Conservation (phyloP, 2,113 vertebrate genomes). For the Heloderma charlesbogerti region DNA sequence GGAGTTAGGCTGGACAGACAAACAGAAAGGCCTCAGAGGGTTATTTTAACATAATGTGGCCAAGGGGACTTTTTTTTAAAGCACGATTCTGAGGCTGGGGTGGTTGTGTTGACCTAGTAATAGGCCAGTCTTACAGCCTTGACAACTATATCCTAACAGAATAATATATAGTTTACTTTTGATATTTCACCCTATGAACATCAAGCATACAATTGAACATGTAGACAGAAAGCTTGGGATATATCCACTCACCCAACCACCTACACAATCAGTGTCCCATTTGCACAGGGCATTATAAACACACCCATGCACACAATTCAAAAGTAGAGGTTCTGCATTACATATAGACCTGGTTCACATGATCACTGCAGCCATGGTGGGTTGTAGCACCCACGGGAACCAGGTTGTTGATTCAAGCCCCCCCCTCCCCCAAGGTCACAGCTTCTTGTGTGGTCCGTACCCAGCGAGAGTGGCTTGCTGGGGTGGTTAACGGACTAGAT, state of each 20-base stretch:
- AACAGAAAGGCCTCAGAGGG: not conserved
- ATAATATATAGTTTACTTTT: not conserved
- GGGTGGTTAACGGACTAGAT: not conserved
- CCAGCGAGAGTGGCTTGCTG: too few species aligned
- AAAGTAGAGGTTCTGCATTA: not conserved
- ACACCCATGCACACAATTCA: not conserved
- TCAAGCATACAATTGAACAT: not conserved
- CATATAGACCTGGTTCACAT: too few species aligned
- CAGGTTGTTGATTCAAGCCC: too few species aligned
- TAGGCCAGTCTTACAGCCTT: not conserved
- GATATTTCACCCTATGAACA: not conserved
- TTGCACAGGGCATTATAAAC: not conserved
- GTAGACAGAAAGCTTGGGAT: not conserved
- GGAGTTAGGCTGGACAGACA: not conserved
- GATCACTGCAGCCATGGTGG: too few species aligned
- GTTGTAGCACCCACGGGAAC: too few species aligned
- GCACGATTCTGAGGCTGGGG: not conserved
- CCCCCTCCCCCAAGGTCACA: too few species aligned
- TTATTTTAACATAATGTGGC: not conserved
- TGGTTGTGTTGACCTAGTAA: not conserved
- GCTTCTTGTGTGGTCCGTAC: too few species aligned
- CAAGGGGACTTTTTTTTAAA: not conserved
- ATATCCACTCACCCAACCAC: not conserved
- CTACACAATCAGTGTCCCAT: not conserved
- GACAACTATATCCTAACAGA: not conserved